phyloP scores from a whole-genome alignment of 1,140 invertebrate species.

The Trachelipus rathkii region DNA sequence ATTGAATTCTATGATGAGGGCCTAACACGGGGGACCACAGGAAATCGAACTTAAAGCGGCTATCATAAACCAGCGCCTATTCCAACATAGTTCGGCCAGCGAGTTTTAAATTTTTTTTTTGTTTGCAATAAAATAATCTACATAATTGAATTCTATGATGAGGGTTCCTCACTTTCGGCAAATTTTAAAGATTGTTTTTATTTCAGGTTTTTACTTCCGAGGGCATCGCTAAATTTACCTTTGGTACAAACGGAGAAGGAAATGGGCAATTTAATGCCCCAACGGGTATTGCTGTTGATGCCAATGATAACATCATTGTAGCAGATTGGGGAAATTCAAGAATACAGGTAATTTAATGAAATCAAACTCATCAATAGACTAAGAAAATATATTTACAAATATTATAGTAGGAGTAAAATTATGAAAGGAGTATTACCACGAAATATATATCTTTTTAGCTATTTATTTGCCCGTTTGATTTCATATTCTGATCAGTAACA shows the following conservation, averaged over 20 bases:
- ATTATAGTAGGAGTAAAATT: too few species aligned
- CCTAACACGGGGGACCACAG: too few species aligned
- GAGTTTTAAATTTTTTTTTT: background rate
- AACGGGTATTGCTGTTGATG: slow-evolving; percentile 57
- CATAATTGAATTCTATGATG: background rate
- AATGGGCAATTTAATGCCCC: slow-evolving; percentile 61
- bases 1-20: background rate
- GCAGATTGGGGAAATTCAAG: slow-evolving; percentile 61
- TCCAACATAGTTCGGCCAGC: too few species aligned
- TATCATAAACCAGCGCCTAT: too few species aligned
- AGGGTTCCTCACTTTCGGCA: background rate
- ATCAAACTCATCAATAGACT: too few species aligned
- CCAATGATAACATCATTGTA: slow-evolving; percentile 57
- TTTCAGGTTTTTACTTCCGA: slow-evolving; percentile 54
- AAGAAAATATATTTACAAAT: too few species aligned
- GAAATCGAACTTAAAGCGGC: too few species aligned
- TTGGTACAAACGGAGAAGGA: slow-evolving; percentile 57
- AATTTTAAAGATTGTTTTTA: background rate
- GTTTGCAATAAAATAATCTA: background rate
- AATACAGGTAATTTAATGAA: slow-evolving; percentile 53
- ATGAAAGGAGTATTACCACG: too few species aligned
- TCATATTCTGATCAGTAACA: too few species aligned
- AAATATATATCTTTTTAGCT: too few species aligned
- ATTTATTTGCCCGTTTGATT: too few species aligned
- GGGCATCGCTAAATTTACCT: slow-evolving; percentile 56